Evolutionary conservation across 2,797 vertebrate genomes (phyloP), one percentile per base, ranked within the genome.

Genomic region (Arvicola amphibius): DNA sequence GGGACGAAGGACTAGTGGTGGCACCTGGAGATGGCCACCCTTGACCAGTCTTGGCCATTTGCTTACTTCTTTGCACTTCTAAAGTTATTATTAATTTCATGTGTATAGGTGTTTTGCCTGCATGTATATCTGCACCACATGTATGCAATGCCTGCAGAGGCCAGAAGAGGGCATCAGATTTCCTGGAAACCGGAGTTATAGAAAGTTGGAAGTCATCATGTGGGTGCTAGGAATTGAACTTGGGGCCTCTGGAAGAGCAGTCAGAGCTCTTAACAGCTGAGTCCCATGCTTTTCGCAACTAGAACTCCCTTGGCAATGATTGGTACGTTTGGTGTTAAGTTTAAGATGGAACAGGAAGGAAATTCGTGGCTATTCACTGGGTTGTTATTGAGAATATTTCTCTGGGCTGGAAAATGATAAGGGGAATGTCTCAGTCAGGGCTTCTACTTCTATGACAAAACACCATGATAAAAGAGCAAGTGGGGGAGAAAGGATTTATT

Each of bases 1-100:
- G 40, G 12, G n/a, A 65, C 53, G 5, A 27, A 34, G 77, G 46
- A 25, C 43, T 13, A 0, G 37, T 48, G 73, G 71, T 27, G 1
- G 3, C 10, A 48, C 25, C 63, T 32, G 46, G 14, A 32, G 86
- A n/a, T n/a, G 0, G 3, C 5, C 9, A 59, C 56, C 0, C 0
- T 1, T 19, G 13, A 11, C 32, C 56, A 23, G 4, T 7, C 7
- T 16, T 19, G 77, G 29, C 7, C 10, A 5, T 32, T 78, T 59
- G 46, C 73, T 63, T 77, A 63, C 29, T 80, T 61, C 77, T 40
- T 65, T 84, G 59, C 21, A 43, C n/a, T 51, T 83, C 17, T 46
- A 84, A 46, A 65, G 27, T 84, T 46, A 77, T 48, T 40, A 61
- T 83, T 32, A 19, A 43, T 83, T 63, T n/a, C 7, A n/a, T 85